Evolutionary conservation across 2,113 vertebrate species (phyloP), one percentile per base, ranked within the genome.

Genomic region (Apaloderma vittatum): DNA sequence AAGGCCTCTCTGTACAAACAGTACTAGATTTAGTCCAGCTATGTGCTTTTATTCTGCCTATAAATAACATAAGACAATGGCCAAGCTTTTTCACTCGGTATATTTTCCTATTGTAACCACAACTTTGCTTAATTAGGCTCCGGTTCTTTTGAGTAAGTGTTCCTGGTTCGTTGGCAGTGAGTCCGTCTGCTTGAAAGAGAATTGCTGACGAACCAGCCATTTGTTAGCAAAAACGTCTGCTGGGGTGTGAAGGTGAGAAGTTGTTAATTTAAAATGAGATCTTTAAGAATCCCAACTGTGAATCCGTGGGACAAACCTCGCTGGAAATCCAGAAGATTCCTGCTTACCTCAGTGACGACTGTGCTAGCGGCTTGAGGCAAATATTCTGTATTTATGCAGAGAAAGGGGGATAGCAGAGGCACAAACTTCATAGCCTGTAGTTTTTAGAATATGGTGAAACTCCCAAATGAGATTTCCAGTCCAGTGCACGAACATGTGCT

Each of bases 251-350:
- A 96, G 79, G 93, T 83, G 83, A 91, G 89, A 94, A 86, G 89
- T 49, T 88, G 75, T 74, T 96, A 91, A 92, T 90, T 96, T 96
- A 83, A 86, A 93, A 70, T 51, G n/a, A 71, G 61, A 36, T 80
- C 82, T 88, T 84, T 49, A 70, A 81, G 77, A 84, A 43, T 55
- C 52, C 45, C 72, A 78, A 30, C 62, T 85, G 86, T 78, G 93
- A 95, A 85, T 81, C 40, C 2, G 0, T 36, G 61, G 61, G 84
- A 67, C 15, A 77, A 95, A 74, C n/a, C 30, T 67, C 65, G 48
- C 26, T 68, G 49, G 78, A 92, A 87, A 86, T 54, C 52, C 57
- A 57, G 61, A 71, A 78, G 57, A 49, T 37, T 95, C 32, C 4
- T 3, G 0, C 72, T 59, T 93, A 29, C 32, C 48, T 77, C 61